Evolutionary conservation across 2,888 invertebrate species (phyloP).

Genomic region (Colostygia pectinataria): DNA sequence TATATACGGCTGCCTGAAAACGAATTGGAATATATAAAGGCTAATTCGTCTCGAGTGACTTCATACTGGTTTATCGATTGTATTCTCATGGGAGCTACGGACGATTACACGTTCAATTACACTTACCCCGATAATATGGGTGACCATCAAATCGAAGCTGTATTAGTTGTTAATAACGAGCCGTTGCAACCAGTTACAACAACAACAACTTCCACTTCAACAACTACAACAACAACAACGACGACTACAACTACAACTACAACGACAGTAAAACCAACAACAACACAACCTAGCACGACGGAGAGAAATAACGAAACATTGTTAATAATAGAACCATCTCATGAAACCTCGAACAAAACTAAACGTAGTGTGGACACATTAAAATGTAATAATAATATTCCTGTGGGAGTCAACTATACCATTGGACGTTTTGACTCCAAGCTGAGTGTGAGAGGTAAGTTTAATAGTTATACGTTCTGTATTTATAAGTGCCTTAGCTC

Average conservation of each 20-base stretch:
- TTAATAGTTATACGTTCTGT: conserved; percentile 6
- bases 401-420: conserved; percentile 85
- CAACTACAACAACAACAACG: conserved; percentile 69
- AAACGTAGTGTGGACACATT: conserved; percentile 44
- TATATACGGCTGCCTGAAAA: conserved; percentile 81
- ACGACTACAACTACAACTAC: conserved; percentile 57
- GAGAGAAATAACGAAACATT: conserved; percentile 2
- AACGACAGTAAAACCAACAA: conserved; percentile 43
- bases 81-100: conserved; percentile 85
- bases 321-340: not conserved
- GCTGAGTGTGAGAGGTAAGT: conserved; percentile 86
- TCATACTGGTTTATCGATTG: conserved; percentile 93
- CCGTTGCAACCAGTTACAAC: conserved; percentile 80
- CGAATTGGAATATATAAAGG: conserved; percentile 83
- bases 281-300: conserved; percentile 21
- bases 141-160: conserved; percentile 85
- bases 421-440: conserved; percentile 88
- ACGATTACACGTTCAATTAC: conserved; percentile 83
- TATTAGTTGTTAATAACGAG: conserved; percentile 88
- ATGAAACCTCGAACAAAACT: conserved; percentile 29
- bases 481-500: too few relatives aligned
- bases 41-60: conserved; percentile 73
- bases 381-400: conserved; percentile 80
- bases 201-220: conserved; percentile 70
- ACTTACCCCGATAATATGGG: conserved; percentile 85